Evolutionary conservation across 2,888 invertebrate genomes (phyloP).

Genomic region (Erpobdella octoculata): DNA sequence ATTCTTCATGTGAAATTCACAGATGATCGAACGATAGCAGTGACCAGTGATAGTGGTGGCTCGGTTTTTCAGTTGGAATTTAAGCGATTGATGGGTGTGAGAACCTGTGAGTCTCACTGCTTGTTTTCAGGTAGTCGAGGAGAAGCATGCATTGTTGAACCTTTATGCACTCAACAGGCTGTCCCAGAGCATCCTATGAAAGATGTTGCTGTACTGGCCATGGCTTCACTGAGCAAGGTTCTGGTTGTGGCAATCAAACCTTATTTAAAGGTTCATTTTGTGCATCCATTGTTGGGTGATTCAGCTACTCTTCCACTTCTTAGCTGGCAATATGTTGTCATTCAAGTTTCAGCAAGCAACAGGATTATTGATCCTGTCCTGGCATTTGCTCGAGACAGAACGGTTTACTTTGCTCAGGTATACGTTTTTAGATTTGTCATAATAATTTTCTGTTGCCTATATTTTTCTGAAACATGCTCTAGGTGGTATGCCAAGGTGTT

Average conservation of each 20-base stretch:
- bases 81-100: constrained; percentile 71
- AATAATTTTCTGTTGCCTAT: neutral
- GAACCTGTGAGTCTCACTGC: constrained; percentile 77
- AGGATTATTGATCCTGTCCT: constrained; percentile 71
- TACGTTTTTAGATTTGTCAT: neutral
- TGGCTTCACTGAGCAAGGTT: constrained; percentile 86
- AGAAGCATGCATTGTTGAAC: constrained; percentile 74
- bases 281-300: constrained; percentile 43
- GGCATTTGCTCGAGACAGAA: constrained; percentile 76
- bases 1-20: constrained; percentile 71
- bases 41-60: constrained; percentile 83
- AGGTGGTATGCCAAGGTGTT: constrained; percentile 47
- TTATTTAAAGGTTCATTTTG: constrained; percentile 60
- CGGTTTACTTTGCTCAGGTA: constrained; percentile 75
- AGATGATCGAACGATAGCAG: constrained; percentile 65
- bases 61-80: constrained; percentile 89
- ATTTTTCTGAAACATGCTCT: neutral
- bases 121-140: constrained; percentile 93
- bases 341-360: constrained; percentile 59
- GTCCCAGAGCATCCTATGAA: constrained; percentile 63
- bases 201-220: constrained; percentile 72
- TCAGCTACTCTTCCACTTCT: constrained; percentile 76
- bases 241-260: constrained; percentile 71
- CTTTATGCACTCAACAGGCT: constrained; percentile 58
- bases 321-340: constrained; percentile 82